Evolutionary conservation across 2,888 invertebrate genomes (phyloP), one percentile per base, ranked within the genome.

Genomic region (Melipona beecheii): DNA sequence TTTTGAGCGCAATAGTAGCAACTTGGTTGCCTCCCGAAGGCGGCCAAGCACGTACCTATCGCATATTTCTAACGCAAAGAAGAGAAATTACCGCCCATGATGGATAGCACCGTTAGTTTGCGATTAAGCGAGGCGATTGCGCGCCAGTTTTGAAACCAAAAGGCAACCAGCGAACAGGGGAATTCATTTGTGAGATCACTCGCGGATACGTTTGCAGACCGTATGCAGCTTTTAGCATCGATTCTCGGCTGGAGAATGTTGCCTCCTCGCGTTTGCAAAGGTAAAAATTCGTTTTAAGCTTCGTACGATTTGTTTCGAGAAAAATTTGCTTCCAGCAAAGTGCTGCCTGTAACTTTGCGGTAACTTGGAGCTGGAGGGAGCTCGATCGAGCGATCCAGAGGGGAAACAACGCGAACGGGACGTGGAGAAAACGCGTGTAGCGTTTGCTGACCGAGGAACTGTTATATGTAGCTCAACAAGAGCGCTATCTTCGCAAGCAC

Each of bases 61-160:
- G 43, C 49, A 69, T 2, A 76, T 64, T 27, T 56, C 69, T 58
- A 81, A 58, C 54, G 52, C 58, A 52, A 54, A 56, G 66, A 54
- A 81, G 75, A 83, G 81, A 68, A 78, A 78, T 76, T 31, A 64
- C 52, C 43, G 27, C 19, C 50, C 72, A 56, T 80, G 80, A 86
- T 78, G 66, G 60, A 69, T 49, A 65, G 13, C 69, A 52, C 54
- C 66, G 49, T 76, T 74, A 78, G 71, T 82, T 77, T 52, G 43
- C 43, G 43, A 43, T 43, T 27, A 58, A 49, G 52, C 52, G 75
- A 72, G 64, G 58, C 66, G 68, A 83, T 78, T 60, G 76, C 81
- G 69, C 56, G 78, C 31, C 78, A 56, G 52, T 82, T 84, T 84
- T 76, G 81, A 81, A 84, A 88, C 84, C 76, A 68, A 50, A 27